Evolutionary conservation across 2,113 vertebrate species (phyloP).

Genomic region (Ramphastos sulfuratus): DNA sequence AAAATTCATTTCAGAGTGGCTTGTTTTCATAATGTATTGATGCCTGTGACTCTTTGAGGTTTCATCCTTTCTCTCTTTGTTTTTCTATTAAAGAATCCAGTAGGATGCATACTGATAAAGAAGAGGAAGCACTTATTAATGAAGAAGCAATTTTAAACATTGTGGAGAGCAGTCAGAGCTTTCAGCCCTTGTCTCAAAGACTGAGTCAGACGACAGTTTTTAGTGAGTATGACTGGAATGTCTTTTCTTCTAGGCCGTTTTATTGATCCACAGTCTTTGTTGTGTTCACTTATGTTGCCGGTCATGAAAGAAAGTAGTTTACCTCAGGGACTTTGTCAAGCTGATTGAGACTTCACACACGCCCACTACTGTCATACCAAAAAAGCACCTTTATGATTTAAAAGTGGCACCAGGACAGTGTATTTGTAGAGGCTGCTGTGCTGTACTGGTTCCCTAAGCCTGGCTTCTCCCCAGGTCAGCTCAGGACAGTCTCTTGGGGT

Average conservation of each 20-base stretch:
- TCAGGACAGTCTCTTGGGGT: background rate
- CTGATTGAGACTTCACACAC: background rate
- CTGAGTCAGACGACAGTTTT: slow-evolving; percentile 84
- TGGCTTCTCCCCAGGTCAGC: background rate
- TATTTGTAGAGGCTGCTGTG: background rate
- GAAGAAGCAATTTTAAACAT: slow-evolving; percentile 96
- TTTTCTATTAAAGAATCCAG: slow-evolving; percentile 70
- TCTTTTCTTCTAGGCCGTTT: background rate
- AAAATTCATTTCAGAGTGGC: background rate
- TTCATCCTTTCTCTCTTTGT: background rate
- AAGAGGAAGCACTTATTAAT: slow-evolving; percentile 86
- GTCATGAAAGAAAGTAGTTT: background rate
- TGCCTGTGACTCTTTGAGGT: background rate
- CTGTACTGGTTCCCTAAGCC: background rate
- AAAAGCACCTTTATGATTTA: background rate
- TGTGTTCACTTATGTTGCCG: background rate
- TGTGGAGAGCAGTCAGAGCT: slow-evolving; percentile 93
- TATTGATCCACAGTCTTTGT: background rate
- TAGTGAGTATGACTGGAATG: slow-evolving; percentile 75
- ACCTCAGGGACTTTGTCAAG: background rate
- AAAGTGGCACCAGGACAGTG: background rate
- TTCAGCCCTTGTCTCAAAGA: slow-evolving; percentile 86
- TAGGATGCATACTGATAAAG: slow-evolving; percentile 59
- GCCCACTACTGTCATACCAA: background rate
- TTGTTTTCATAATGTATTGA: background rate